Conservation (phyloP, 1,140 invertebrate species). For the Epicauta chinensis region DNA sequence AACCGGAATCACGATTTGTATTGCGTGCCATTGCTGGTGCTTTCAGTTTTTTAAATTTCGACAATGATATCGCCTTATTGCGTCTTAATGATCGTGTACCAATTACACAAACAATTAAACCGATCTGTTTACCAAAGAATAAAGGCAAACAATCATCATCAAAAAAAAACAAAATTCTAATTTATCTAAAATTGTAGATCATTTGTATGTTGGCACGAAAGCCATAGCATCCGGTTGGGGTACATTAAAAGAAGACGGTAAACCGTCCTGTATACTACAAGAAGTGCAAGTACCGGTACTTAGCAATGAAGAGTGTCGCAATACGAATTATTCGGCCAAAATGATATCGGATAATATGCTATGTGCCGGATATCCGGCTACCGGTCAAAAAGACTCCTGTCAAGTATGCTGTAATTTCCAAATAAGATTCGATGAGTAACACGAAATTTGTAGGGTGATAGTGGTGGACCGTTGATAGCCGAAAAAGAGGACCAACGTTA, state of each 20-base stretch:
- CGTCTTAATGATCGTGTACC: slow-evolving; percentile 69
- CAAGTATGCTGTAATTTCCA: too few relatives aligned
- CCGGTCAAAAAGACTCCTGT: slow-evolving; percentile 75
- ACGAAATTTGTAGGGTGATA: slow-evolving; percentile 70
- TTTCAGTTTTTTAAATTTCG: slow-evolving; percentile 75
- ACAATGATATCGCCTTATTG: slow-evolving; percentile 78
- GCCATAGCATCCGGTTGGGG: slow-evolving; percentile 81
- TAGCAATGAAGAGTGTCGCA: slow-evolving; percentile 66
- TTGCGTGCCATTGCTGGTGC: slow-evolving; percentile 65
- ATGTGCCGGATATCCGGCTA: slow-evolving; percentile 71
- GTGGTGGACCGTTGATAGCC: slow-evolving; percentile 78
- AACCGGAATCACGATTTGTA: slow-evolving; percentile 69
- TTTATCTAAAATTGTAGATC: slow-evolving; percentile 43
- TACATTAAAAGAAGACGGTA: slow-evolving; percentile 71
- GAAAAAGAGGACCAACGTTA: slow-evolving; percentile 65
- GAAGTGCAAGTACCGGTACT: slow-evolving; percentile 79
- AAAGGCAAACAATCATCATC: slow-evolving; percentile 47
- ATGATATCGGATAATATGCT: slow-evolving; percentile 84
- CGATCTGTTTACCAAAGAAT: slow-evolving; percentile 68
- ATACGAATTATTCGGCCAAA: slow-evolving; percentile 67
- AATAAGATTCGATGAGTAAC: too few relatives aligned
- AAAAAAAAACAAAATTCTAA: neutral
- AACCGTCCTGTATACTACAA: slow-evolving; percentile 70
- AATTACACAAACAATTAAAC: slow-evolving; percentile 65
- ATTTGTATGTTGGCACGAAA: slow-evolving; percentile 59